Evolutionary conservation across 2,113 vertebrate species (phyloP).

Genomic region (Macroglossus sobrinus): DNA sequence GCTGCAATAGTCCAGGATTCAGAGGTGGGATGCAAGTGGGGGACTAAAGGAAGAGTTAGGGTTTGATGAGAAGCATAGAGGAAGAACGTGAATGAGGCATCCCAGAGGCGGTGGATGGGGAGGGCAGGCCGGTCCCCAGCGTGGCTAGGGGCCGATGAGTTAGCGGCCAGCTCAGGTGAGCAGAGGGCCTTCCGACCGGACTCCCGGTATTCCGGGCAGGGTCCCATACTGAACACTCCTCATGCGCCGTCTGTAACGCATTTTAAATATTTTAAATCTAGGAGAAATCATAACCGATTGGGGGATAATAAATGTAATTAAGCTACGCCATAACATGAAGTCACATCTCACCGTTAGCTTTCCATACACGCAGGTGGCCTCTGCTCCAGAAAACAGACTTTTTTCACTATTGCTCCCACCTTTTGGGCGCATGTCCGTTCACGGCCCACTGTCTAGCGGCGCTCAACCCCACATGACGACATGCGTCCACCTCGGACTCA

Average conservation of each 20-base stretch:
- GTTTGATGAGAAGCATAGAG: background rate
- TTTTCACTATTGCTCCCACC: background rate
- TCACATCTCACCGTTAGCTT: background rate
- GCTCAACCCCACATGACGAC: background rate
- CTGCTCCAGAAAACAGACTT: background rate
- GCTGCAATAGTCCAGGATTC: background rate
- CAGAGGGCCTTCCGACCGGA: background rate
- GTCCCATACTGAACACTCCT: no score
- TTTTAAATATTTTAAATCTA: background rate
- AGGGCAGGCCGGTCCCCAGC: background rate
- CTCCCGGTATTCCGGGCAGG: background rate
- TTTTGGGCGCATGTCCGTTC: background rate
- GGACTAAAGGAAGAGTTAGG: background rate
- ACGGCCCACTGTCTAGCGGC: background rate
- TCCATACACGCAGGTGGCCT: background rate
- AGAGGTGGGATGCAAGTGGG: background rate
- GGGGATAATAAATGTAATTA: background rate
- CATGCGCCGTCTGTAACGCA: background rate
- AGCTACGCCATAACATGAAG: background rate
- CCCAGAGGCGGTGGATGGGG: background rate
- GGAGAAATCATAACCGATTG: background rate
- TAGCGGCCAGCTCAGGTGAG: background rate
- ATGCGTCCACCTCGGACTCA: background rate
- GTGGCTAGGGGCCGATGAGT: background rate
- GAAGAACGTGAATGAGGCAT: background rate